Percentiles rank a stretch among this genome's conserved stretches.
Evolutionary conservation across 2,888 invertebrate genomes (phyloP).

Genomic region (Harpalus rufipes): DNA sequence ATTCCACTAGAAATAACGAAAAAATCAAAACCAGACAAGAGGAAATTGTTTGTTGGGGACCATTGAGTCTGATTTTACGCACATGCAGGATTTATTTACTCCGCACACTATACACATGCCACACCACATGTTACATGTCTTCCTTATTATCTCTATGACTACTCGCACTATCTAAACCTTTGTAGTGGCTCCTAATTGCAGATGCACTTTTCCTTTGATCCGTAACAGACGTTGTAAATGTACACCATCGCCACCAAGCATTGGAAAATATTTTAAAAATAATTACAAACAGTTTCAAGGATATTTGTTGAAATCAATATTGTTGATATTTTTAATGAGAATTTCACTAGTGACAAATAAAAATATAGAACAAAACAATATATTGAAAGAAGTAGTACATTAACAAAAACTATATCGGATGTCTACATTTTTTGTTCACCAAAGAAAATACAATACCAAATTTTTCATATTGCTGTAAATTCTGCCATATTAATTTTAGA

Average conservation of each 20-base stretch:
- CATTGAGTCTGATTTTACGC: slow-evolving; percentile 50
- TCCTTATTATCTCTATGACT: background rate
- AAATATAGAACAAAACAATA: no score
- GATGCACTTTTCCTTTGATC: background rate
- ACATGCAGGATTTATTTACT: slow-evolving; percentile 28
- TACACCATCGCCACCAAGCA: background rate
- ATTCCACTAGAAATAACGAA: slow-evolving; percentile 60
- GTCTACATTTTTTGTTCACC: no score
- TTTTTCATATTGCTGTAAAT: no score
- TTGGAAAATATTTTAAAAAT: no score
- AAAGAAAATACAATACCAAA: no score
- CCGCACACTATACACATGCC: background rate
- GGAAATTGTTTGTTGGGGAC: slow-evolving; percentile 57
- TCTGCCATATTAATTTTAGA: no score
- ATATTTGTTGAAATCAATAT: no score
- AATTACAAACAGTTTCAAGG: no score
- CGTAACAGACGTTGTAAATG: background rate
- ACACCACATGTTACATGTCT: background rate
- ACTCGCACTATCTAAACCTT: background rate
- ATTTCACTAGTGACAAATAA: no score
- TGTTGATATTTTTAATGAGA: no score
- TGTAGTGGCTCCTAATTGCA: background rate
- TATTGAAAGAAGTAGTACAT: no score
- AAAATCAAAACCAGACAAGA: slow-evolving; percentile 60
- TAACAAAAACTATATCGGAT: no score